These are phyloP conservation scores for Pangasius larnaudii DNA, from an alignment of 2,797 vertebrate genomes.

Conservation along the genomic window DNA sequence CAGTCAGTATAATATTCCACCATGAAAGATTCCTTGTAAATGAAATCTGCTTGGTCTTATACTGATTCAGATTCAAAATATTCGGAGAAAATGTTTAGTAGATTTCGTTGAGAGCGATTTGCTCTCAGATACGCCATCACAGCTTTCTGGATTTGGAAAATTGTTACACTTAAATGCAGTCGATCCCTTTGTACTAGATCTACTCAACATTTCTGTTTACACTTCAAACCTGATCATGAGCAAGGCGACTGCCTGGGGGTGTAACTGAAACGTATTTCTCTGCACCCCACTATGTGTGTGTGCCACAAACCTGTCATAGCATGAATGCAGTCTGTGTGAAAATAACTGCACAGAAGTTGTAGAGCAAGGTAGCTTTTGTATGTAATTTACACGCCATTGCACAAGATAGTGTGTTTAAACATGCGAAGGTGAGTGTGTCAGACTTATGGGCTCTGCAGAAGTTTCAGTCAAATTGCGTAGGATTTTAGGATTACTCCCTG, in stretches of 20 bases:
- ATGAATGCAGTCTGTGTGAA: slow-evolving; percentile 14
- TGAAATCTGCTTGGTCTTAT: too few relatives aligned
- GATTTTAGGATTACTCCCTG: slow-evolving; percentile 25
- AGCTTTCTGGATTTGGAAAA: not conserved
- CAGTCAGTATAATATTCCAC: too few relatives aligned
- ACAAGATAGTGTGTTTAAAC: not conserved
- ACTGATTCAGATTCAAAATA: too few relatives aligned
- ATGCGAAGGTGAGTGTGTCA: not conserved
- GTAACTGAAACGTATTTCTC: slow-evolving; percentile 12
- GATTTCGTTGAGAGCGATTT: not conserved
- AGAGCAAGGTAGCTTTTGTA: slow-evolving; percentile 16
- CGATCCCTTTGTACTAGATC: not conserved
- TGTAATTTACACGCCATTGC: slow-evolving; percentile 11
- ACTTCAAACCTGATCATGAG: not conserved
- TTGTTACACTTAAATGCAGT: not conserved
- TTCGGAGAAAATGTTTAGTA: not conserved
- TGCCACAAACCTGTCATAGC: slow-evolving; percentile 24
- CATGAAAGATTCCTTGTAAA: too few relatives aligned
- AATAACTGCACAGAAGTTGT: not conserved
- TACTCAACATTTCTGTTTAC: not conserved
- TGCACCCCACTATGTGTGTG: not conserved
- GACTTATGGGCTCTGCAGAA: slow-evolving; percentile 10
- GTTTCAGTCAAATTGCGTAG: not conserved
- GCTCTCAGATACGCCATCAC: not conserved
- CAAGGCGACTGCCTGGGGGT: not conserved